Base-by-base conservation (phyloP, 1,140 invertebrate species). In the Xylocopa sonorina region DNA sequence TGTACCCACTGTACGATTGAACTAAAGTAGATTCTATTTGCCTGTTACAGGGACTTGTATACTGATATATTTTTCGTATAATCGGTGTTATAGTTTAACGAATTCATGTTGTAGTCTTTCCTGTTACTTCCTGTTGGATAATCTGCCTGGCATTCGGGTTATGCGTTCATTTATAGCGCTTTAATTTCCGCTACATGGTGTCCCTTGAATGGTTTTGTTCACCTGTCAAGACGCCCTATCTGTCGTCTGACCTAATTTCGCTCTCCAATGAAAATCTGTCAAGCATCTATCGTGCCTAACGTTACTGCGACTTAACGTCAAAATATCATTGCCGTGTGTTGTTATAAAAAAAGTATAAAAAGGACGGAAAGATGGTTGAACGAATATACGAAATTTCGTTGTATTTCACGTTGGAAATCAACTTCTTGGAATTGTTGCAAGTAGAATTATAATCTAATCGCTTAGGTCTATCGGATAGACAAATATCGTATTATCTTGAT, bases 181-280 rank as follows among this genome's bases (percentile, higher is more conserved):
- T 78, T 78, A 78, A 78, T 78, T 63, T 78, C 69, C 77, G 68
- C 68, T 78, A 63, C 46, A 58, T 14, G 55, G 55, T 76, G 66
- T 60, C 14, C 58, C n/a, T 48, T 73, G 68, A 74, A 73, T 32
- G 62, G 78, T 80, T 87, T 87, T 79, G 74, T 87, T 84, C 83
- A 87, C 85, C 85, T 89, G 88, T 90, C 88, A 89, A 84, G 80
- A 82, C 83, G 77, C 82, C 80, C 86, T 86, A 89, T 88, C 82
- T 80, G 60, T 72, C 75, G 83, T n/a, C 68, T 90, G 89, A 90
- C 89, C 89, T 74, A 90, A 89, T 90, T 90, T 67, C 67, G 60
- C 72, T 62, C 57, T 53, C 64, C 51, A 75, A 60, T 69, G 81
- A 69, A 75, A 62, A 64, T 57, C 41, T 67, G 48, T 64, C 67